A percentile compares a stretch with the other conserved stretches of the same genome.
phyloP scores from a whole-genome alignment of 2,113 vertebrate genomes.

The Ariopsis seemanni region DNA sequence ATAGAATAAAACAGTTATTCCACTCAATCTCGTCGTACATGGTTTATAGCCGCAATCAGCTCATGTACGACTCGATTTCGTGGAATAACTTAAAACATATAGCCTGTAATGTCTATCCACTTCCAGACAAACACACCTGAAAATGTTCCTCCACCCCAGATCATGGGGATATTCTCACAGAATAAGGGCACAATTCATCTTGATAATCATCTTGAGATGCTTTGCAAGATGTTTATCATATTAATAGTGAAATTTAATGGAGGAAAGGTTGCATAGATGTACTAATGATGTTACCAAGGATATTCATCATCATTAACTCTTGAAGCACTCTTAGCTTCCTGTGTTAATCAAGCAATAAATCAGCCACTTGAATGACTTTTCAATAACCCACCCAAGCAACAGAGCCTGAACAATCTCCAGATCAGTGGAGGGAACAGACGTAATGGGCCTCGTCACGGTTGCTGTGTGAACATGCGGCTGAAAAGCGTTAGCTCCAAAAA shows the following conservation, averaged over 20 bases:
- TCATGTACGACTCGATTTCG: no score
- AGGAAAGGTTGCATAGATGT: background rate
- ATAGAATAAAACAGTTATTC: no score
- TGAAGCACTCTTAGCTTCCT: slow-evolving; percentile 47
- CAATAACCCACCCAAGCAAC: no score
- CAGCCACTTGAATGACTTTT: no score
- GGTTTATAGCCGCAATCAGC: no score
- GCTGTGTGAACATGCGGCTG: slow-evolving; percentile 10
- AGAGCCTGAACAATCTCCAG: slow-evolving; percentile 31
- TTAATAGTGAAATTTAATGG: background rate
- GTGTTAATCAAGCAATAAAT: slow-evolving; percentile 44
- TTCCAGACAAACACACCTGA: background rate
- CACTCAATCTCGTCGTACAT: no score
- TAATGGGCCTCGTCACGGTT: slow-evolving; percentile 14
- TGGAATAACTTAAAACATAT: no score
- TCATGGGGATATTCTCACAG: background rate
- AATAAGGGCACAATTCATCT: background rate
- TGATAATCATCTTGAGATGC: no score
- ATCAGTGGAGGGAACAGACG: slow-evolving; percentile 23
- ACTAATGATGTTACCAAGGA: background rate
- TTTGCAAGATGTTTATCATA: background rate
- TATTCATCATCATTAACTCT: slow-evolving; percentile 48
- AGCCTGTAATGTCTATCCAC: background rate
- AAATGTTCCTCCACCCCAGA: background rate
- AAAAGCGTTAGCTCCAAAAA: slow-evolving; percentile 4